A percentile compares a stretch with the other conserved stretches of the same genome.
Evolutionary conservation across 2,113 vertebrate genomes (phyloP).

Genomic region (Rallus limicola): DNA sequence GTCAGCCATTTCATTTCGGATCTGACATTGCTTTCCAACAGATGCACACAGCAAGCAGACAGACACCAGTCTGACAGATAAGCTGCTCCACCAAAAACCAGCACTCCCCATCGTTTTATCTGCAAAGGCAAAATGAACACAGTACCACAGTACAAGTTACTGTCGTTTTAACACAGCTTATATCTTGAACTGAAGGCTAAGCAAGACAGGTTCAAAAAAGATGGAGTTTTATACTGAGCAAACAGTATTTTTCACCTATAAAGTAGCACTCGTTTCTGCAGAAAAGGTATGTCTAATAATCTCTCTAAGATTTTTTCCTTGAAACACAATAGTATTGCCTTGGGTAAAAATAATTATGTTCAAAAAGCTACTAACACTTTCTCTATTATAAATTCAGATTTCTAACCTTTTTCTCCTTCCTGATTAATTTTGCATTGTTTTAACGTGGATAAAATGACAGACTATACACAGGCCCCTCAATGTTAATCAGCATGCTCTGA

Average conservation of each 20-base stretch:
- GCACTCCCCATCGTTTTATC: constrained; percentile 40
- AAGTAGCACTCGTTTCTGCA: not conserved
- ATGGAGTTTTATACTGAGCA: not conserved
- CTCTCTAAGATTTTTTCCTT: not conserved
- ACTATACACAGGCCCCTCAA: not conserved
- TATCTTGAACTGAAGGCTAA: not conserved
- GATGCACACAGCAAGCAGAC: not conserved
- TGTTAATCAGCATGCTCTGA: not conserved
- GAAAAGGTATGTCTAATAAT: not conserved
- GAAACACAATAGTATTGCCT: not conserved
- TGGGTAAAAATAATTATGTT: not conserved
- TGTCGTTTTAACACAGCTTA: not conserved
- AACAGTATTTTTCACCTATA: not conserved
- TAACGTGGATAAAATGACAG: not conserved
- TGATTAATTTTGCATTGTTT: not conserved
- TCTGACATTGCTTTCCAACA: constrained; percentile 68
- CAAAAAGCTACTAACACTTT: not conserved
- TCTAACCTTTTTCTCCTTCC: not conserved
- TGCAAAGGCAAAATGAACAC: constrained; percentile 18
- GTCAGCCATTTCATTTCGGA: constrained; percentile 79
- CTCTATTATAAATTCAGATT: not conserved
- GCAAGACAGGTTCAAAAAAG: not conserved
- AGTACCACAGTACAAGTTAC: not conserved
- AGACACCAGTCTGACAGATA: constrained; percentile 20
- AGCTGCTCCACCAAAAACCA: not conserved